Base-by-base conservation (phyloP, 1,140 invertebrate species). In the Sinella curviseta region DNA sequence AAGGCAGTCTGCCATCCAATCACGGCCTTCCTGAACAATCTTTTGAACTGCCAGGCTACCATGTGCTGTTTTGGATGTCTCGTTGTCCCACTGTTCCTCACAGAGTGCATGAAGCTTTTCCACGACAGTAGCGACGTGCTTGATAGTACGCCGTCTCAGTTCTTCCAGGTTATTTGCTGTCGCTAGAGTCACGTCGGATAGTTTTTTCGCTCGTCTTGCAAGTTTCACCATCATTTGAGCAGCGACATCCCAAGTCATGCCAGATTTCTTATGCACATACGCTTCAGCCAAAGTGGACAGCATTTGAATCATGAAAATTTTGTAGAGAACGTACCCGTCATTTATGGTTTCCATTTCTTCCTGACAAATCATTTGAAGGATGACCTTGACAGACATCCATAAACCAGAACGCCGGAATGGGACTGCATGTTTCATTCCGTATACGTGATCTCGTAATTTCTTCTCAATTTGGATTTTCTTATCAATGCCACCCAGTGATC, bases 331-430 rank as follows among this genome's bases (percentile, higher is more conserved):
- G 31, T 67, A 67, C 1, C 28, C 60, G 8, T 73, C 77, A 54
- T 67, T 24, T 1, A 0, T 36, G 1, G 36, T 57, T 12, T 65
- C 80, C 20, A 78, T 16, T 4, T 81, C 36, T 65, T 70, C 67
- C 17, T 39, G 48, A 16, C 78, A 24, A 33, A 57, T 76, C 8
- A 78, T 17, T 20, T 81, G 57, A 1, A 78, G 31, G 1, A 81
- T 55, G 0, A 81, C 80, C 54, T 81, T 81, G 4, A 39, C 60
- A 12, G 55, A 65, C 65, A 77, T 76, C 80, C 80, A 81, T 1
- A 81, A 48, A 24, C 80, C 80, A 30, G 80, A 81, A 8, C 80
- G 73, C 24, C 65, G 65, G 30, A 70, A 70, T 70, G 74, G 77
- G 31, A 74, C 48, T 4, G 28, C 65, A 70, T 24, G 24, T 0